Evolutionary conservation across 2,113 vertebrate species (phyloP), one percentile per base, ranked within the genome.

Genomic region (Chauna torquata): DNA sequence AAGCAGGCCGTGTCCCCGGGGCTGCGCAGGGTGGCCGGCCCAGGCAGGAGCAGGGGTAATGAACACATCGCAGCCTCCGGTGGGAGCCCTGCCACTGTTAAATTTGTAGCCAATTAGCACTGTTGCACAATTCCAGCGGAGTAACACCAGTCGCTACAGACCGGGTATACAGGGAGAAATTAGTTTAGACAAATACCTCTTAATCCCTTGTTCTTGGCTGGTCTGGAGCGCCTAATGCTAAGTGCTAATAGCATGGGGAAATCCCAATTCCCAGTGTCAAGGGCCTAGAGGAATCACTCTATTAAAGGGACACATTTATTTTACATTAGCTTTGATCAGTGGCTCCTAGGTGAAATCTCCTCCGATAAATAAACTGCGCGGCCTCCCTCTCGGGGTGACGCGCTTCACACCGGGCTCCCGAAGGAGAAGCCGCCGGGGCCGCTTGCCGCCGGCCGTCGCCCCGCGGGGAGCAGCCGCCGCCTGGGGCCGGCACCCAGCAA

Each of bases 161-260:
- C 93, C 65, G 4, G 25, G 95, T 97, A 98, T 96, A 98, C 92
- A 98, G 97, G 95, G 96, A 98, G 98, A 98, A 98, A 98, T 98
- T 98, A 98, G 98, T 98, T 98, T 95, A 98, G 98, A 98, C 98
- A 98, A 98, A 98, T 98, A 97, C 98, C 98, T 97, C 97, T 98
- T 98, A 98, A 98, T 98, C 98, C 98, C 96, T 96, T 47, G 97
- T 95, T 98, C 97, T 98, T 98, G 98, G 98, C 98, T 27, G 89
- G 97, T 91, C 85, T 96, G 97, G 97, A 97, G 97, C 14, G 85
- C 98, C 98, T 97, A 98, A 98, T 98, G 98, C 97, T 98, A 97
- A 96, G 97, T 90, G 98, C 97, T 98, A 98, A 98, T 97, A 98
- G 97, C 98, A 96, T 64, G 95, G 98, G 98, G 98, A 98, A 98